Percentiles rank a stretch among this genome's conserved stretches.
These are phyloP conservation scores for Hirtodrosophila cameraria DNA, from an alignment of 2,888 invertebrate genomes.

Conservation along the genomic window DNA sequence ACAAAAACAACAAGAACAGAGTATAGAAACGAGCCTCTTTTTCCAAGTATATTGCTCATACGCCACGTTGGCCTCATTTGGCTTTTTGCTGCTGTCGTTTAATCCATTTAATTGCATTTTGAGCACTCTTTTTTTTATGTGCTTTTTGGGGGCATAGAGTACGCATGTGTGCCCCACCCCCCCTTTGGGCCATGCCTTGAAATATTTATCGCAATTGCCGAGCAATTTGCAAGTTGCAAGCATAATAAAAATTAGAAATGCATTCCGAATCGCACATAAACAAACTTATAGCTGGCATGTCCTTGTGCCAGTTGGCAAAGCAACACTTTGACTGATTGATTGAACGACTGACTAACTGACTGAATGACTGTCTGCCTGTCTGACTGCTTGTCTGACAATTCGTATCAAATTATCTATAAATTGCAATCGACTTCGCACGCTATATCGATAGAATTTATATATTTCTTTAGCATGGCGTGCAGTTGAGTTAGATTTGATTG, in stretches of 20 bases:
- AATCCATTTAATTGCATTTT: slow-evolving; percentile 71
- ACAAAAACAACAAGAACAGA: not conserved
- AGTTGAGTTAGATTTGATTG: slow-evolving; percentile 59
- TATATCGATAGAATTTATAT: slow-evolving; percentile 57
- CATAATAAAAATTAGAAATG: slow-evolving; percentile 72
- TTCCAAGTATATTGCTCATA: slow-evolving; percentile 35
- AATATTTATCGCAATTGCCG: slow-evolving; percentile 50
- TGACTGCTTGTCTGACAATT: slow-evolving; percentile 48
- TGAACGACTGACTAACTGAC: slow-evolving; percentile 19
- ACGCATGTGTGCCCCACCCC: slow-evolving; percentile 22
- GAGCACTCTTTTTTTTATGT: slow-evolving; percentile 15
- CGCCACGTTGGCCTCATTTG: slow-evolving; percentile 44
- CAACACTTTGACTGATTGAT: slow-evolving; percentile 23
- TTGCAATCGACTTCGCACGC: slow-evolving; percentile 61
- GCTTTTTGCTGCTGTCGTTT: slow-evolving; percentile 38
- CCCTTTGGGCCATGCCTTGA: slow-evolving; percentile 10
- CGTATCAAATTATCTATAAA: slow-evolving; percentile 75
- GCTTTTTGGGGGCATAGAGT: slow-evolving; percentile 26
- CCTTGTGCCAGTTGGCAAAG: slow-evolving; percentile 66
- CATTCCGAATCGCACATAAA: slow-evolving; percentile 61
- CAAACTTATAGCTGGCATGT: slow-evolving; percentile 52
- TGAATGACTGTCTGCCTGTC: slow-evolving; percentile 15
- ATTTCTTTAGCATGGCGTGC: slow-evolving; percentile 39
- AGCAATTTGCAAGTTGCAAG: slow-evolving; percentile 53
- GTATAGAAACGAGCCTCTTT: too few species aligned